phyloP scores from a whole-genome alignment of 2,113 vertebrate genomes.

The Aleadryas rufinucha region DNA sequence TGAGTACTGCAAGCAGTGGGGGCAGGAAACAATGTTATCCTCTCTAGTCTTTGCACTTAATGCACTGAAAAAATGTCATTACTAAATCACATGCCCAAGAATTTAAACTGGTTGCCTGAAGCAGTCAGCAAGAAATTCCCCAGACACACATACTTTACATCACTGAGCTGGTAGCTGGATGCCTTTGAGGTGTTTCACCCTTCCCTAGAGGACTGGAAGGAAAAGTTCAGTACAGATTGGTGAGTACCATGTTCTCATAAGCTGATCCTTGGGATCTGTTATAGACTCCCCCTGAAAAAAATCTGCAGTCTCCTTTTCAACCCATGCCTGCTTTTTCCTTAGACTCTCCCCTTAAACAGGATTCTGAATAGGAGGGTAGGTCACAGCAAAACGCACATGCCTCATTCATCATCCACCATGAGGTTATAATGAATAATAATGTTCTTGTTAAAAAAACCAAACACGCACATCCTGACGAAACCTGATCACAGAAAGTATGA shows the following conservation, averaged over 20 bases:
- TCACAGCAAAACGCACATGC: not conserved
- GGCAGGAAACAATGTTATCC: not conserved
- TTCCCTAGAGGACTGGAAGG: not conserved
- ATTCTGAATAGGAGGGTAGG: not conserved
- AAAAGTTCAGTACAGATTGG: not conserved
- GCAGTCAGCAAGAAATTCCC: conserved; percentile 7
- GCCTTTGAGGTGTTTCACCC: not conserved
- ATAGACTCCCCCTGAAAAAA: not conserved
- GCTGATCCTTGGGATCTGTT: not conserved
- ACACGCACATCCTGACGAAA: not conserved
- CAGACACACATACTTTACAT: conserved; percentile 17
- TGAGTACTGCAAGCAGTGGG: accelerated
- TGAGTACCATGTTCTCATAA: not conserved
- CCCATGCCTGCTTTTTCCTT: not conserved
- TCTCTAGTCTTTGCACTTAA: not conserved
- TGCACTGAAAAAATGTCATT: not conserved
- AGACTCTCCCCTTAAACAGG: not conserved
- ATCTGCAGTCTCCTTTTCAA: not conserved
- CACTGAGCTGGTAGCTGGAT: not conserved
- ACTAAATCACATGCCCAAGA: not conserved
- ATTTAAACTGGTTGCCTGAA: conserved; percentile 24
- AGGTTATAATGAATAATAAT: conserved; percentile 6
- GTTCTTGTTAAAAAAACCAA: not conserved
- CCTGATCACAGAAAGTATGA: not conserved
- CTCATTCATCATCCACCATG: not conserved